Evolutionary conservation across 2,797 vertebrate species (phyloP).

Genomic region (Sebastes matsubarae): DNA sequence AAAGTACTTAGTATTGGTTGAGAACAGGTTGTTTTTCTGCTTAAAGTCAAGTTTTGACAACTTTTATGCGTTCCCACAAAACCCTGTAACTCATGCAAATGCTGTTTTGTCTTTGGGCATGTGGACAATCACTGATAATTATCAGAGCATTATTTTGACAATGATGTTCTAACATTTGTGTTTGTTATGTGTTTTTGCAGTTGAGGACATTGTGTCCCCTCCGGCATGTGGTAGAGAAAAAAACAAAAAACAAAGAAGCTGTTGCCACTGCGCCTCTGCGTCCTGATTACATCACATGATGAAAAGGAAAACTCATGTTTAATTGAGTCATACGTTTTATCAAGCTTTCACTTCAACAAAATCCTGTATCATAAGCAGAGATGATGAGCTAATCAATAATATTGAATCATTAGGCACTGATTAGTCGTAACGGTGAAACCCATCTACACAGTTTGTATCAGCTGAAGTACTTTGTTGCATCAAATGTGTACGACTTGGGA

Average conservation of each 20-base stretch:
- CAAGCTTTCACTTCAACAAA: background rate
- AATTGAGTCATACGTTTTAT: background rate
- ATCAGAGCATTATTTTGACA: background rate
- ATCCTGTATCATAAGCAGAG: background rate
- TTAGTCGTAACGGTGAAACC: background rate
- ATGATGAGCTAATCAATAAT: background rate
- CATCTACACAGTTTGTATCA: background rate
- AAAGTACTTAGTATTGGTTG: background rate
- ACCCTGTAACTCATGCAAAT: background rate
- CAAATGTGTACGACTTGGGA: no score
- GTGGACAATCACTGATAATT: background rate
- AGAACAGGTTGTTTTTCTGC: background rate
- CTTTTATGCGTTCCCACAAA: background rate
- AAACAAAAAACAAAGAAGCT: background rate
- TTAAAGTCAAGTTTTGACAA: background rate
- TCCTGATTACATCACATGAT: background rate
- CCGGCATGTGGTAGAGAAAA: background rate
- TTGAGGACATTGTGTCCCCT: background rate
- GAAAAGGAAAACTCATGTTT: background rate
- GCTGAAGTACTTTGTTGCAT: no score
- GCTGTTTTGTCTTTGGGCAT: background rate
- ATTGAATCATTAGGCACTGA: background rate
- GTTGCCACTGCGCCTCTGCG: background rate
- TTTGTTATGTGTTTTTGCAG: background rate
- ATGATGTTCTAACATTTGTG: background rate